Base-by-base conservation (phyloP, 2,113 vertebrate genomes). In the Thomomys bottae region DNA sequence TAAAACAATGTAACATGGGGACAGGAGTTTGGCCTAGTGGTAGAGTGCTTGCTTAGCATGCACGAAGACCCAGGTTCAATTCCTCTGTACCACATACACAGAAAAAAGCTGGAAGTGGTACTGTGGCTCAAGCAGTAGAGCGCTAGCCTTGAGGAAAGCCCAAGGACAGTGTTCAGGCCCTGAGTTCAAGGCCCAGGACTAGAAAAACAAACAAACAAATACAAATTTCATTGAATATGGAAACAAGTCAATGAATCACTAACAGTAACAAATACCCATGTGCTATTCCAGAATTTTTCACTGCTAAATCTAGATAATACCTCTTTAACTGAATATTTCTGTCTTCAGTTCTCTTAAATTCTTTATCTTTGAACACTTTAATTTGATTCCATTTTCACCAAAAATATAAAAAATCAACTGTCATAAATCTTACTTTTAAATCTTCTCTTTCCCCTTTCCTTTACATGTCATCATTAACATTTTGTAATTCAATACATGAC, bases 271-370 rank as follows among this genome's bases (percentile, higher is more conserved):
- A 92, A 92, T 66, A 84, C 84, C 5, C 30, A 66, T 57, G 72
- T n/a, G 28, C 21, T 88, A 88, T 6, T 85, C 42, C 17, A 72
- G 80, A 93, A 90, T 66, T 76, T 38, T 49, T 94, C 9, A 80
- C 57, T 34, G 68, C 11, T 34, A 71, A 77, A 83, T 77, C 36
- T 42, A 92, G 15, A 30, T 72, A 68, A 77, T 3, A 36, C 40
- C 20, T 91, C 14, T 87, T 91, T 11, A 30, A 66, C 26, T 84
- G 78, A 77, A 45, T 26, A 78, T 34, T 75, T 91, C 76, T 30
- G 14, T 17, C 49, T 54, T 54, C 15, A 88, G 54, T 15, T 81
- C 30, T 77, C 63, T 71, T 11, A 40, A 12, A 92, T 81, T 40
- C 59, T 76, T 2, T 64, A 87, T 61, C 42, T 80, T 89, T 66